A percentile compares a stretch with the other conserved stretches of the same genome.
Conservation (phyloP, 2,888 invertebrate species). For the Aphidoletes aphidimyza region DNA sequence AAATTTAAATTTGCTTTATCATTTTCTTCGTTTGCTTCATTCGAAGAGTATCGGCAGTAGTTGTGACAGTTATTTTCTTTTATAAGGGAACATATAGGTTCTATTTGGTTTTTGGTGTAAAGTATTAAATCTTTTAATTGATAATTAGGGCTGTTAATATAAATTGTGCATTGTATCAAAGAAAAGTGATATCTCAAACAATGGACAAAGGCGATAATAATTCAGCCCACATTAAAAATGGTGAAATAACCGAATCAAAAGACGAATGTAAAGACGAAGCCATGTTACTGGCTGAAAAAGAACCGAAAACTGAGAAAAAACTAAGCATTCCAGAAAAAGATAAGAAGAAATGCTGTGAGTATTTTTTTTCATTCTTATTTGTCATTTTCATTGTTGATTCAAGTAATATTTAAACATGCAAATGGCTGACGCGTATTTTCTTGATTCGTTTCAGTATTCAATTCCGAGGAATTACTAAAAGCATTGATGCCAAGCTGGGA, state of each 20-base stretch:
- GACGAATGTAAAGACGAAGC: conserved; percentile 72
- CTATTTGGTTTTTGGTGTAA: no score
- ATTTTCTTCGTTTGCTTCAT: no score
- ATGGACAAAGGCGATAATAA: conserved; percentile 63
- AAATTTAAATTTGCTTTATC: no score
- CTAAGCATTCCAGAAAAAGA: conserved; percentile 71
- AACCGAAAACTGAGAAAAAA: conserved; percentile 72
- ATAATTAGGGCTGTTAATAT: no score
- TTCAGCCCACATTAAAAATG: conserved; percentile 60
- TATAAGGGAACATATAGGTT: no score
- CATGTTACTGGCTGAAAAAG: conserved; percentile 67
- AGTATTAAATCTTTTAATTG: no score
- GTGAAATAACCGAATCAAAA: conserved; percentile 59
- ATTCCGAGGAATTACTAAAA: conserved; percentile 90
- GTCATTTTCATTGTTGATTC: conserved; percentile 28
- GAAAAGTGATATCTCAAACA: conserved; percentile 68
- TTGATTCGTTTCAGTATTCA: conserved; percentile 73
- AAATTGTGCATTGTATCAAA: no score
- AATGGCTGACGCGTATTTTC: neutral
- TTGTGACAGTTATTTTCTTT: no score
- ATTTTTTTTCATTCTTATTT: conserved; percentile 43
- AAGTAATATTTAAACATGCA: neutral
- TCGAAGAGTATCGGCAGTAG: no score
- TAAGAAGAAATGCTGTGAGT: conserved; percentile 76
- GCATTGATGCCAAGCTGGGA: conserved; percentile 95